Evolutionary conservation across 1,140 invertebrate genomes (phyloP), one percentile per base, ranked within the genome.

Genomic region (Samia ricini): DNA sequence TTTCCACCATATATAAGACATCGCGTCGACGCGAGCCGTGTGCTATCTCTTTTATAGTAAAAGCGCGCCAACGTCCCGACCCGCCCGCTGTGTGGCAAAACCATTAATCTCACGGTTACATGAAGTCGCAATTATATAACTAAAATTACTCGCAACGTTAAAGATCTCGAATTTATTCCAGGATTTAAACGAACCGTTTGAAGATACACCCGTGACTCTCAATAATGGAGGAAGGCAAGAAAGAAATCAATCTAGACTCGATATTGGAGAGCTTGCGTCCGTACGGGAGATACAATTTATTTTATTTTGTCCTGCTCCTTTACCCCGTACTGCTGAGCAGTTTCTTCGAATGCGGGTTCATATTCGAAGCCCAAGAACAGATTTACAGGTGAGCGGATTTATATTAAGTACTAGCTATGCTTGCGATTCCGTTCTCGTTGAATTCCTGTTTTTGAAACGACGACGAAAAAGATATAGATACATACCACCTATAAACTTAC

Each of bases 281-380:
- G n/a, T 87, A 88, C 59, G 84, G 85, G 22, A 72, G 81, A 24
- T 89, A 88, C 70, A 89, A 89, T 66, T 65, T 88, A 50, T 63
- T 89, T 58, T 87, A 88, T 68, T 89, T 85, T 72, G 83, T 83
- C 5, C 63, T 89, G 2, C 69, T 89, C 0, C 68, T 89, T 0
- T 89, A 82, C 60, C 87, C 87, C 0, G 73, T 89, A 20, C 60
- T 89, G 36, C 56, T 89, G 36, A 89, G 85, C 64, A 79, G 76
- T 60, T 89, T 89, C 75, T 89, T 81, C 58, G 85, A 88, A 22
- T 89, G 87, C 60, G 87, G 87, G 5, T 89, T 83, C 56, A 88
- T 89, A 48, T 89, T 87, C 72, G 87, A 89, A 68, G 87, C 87
- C 0, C 79, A 82, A 49, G 79, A 80, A 65, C 74, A 79, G n/a